Percentiles rank a stretch among this genome's conserved stretches.
These are phyloP conservation scores for Lineus longissimus DNA, from an alignment of 1,140 invertebrate genomes.

Conservation along the genomic window DNA sequence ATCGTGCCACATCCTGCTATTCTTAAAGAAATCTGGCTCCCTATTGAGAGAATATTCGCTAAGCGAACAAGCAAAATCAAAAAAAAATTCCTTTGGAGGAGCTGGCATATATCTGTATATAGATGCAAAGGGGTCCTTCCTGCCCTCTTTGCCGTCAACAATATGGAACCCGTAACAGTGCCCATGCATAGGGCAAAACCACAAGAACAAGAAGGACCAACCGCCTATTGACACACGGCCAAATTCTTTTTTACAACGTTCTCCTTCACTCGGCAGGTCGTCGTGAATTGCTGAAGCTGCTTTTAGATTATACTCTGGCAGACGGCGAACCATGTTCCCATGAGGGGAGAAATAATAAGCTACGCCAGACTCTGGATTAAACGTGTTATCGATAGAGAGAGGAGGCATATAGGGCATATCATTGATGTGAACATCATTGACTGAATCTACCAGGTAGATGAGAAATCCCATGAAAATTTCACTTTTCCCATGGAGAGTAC, in stretches of 20 bases:
- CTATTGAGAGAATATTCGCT: conserved; percentile 23
- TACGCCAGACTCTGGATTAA: conserved; percentile 23
- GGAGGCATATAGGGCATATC: conserved; percentile 3
- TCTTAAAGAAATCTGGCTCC: conserved; percentile 19
- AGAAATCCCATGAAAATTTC: too few relatives aligned
- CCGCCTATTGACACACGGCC: conserved; percentile 12
- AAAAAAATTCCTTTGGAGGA: conserved; percentile 20
- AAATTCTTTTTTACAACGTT: conserved; percentile 12
- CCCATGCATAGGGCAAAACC: conserved; percentile 21
- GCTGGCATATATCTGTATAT: conserved; percentile 17
- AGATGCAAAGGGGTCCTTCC: conserved; percentile 23
- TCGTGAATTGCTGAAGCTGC: conserved; percentile 13
- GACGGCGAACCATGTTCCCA: conserved; percentile 7
- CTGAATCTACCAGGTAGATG: too few relatives aligned
- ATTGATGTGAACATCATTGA: background rate
- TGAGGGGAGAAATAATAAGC: conserved; percentile 19
- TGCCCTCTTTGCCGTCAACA: conserved; percentile 14
- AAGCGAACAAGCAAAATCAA: conserved; percentile 22
- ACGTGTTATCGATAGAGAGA: conserved; percentile 13
- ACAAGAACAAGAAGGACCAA: conserved; percentile 17
- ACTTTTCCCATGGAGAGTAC: too few relatives aligned
- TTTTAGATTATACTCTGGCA: conserved; percentile 17
- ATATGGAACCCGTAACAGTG: conserved; percentile 26
- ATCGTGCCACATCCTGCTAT: conserved; percentile 22
- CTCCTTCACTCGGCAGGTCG: conserved; percentile 15